A percentile compares a stretch with the other conserved stretches of the same genome.
Evolutionary conservation across 2,113 vertebrate species (phyloP).

Genomic region (Cygnus atratus): DNA sequence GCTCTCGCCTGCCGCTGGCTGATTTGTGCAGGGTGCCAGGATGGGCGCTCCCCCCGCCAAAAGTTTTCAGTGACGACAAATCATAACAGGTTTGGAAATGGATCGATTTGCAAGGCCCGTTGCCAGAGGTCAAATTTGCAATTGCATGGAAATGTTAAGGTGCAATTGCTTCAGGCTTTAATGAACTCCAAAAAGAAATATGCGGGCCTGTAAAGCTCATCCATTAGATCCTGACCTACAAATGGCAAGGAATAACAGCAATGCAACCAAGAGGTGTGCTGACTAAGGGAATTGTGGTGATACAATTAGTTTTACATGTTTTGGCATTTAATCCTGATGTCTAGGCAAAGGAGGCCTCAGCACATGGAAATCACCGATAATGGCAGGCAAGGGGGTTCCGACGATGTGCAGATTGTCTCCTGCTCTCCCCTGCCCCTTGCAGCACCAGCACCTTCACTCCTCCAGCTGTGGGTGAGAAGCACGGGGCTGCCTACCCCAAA

Average conservation of each 20-base stretch:
- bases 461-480: not conserved
- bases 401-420: not conserved
- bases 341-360: not conserved
- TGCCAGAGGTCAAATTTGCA: constrained; percentile 66
- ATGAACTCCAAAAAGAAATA: constrained; percentile 67
- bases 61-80: constrained; percentile 7
- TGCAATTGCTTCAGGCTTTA: constrained; percentile 66
- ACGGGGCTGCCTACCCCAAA: not conserved
- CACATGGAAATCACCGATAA: not conserved
- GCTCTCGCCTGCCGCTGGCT: not conserved
- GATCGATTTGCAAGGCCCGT: constrained; percentile 25
- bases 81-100: constrained; percentile 19
- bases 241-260: constrained; percentile 50
- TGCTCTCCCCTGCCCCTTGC: not conserved
- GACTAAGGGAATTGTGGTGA: constrained; percentile 6
- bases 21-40: fast-evolving
- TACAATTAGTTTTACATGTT: constrained; percentile 37
- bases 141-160: constrained; percentile 62
- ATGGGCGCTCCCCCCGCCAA: not conserved
- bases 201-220: constrained; percentile 35
- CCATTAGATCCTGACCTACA: constrained; percentile 63
- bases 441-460: not conserved
- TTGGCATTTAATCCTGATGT: constrained; percentile 40
- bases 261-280: not conserved
- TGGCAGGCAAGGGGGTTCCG: not conserved